Percentiles rank a stretch among this genome's conserved stretches.
Evolutionary conservation across 1,140 invertebrate species (phyloP).

Genomic region (Melipona quadrifasciata): DNA sequence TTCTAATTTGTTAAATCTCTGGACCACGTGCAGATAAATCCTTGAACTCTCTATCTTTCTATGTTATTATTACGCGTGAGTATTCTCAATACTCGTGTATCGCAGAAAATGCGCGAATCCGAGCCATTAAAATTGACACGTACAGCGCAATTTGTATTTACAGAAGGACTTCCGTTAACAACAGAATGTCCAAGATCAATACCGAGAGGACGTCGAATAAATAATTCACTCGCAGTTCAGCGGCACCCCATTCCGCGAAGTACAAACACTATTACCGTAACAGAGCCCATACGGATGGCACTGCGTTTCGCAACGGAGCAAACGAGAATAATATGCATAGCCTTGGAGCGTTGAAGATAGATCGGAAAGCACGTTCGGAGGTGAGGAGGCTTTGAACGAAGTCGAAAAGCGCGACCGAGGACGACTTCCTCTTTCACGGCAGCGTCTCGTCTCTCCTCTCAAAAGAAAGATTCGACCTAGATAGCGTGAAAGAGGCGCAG

Average conservation of each 20-base stretch:
- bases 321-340: conserved; percentile 26
- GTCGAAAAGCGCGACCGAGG: conserved; percentile 19
- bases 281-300: not conserved
- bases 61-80: too few species aligned
- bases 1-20: too few species aligned
- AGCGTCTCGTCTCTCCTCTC: not conserved
- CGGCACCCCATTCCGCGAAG: not conserved
- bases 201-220: not conserved
- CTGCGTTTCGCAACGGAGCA: not conserved
- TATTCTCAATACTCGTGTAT: too few species aligned
- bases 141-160: too few species aligned
- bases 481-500: conserved; percentile 14
- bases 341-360: conserved; percentile 2
- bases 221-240: not conserved
- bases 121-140: too few species aligned
- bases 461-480: conserved; percentile 14
- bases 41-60: too few species aligned
- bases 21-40: too few species aligned
- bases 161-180: not conserved
- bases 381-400: conserved; percentile 12
- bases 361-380: conserved; percentile 4
- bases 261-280: too few species aligned
- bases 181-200: not conserved
- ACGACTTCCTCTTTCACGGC: conserved; percentile 3
- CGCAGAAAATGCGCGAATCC: too few species aligned